phyloP scores from a whole-genome alignment of 2,797 vertebrate species.

The Echeneis naucrates region DNA sequence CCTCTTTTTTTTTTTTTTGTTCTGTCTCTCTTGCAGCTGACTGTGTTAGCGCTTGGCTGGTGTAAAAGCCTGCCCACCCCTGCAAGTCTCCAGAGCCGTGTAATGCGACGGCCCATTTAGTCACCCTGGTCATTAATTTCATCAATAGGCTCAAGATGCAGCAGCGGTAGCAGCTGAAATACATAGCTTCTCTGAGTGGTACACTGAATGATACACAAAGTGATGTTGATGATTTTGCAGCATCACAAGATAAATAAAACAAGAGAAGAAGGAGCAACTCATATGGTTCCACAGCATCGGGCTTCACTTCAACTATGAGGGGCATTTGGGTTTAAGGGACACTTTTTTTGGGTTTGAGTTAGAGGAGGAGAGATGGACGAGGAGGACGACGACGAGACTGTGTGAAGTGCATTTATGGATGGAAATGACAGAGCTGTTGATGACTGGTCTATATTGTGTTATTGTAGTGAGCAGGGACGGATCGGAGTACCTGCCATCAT shows the following conservation, averaged over 20 bases:
- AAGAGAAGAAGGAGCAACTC: constrained; percentile 28
- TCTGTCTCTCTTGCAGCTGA: constrained; percentile 51
- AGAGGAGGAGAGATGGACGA: constrained; percentile 23
- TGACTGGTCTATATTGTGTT: constrained; percentile 68
- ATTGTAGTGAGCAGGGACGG: constrained; percentile 64
- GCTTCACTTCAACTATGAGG: constrained; percentile 24
- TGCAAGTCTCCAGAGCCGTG: constrained; percentile 60
- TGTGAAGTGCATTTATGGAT: constrained; percentile 72
- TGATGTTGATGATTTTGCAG: constrained; percentile 10
- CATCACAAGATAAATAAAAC: constrained; percentile 34
- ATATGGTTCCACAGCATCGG: constrained; percentile 35
- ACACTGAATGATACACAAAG: constrained; percentile 30
- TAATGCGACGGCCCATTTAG: constrained; percentile 73
- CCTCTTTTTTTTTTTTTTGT: constrained; percentile 9
- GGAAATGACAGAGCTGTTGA: constrained; percentile 71
- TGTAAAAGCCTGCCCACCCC: constrained; percentile 61
- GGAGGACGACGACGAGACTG: constrained; percentile 33
- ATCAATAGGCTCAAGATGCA: constrained; percentile 68
- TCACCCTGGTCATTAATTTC: constrained; percentile 73
- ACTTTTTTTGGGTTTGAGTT: constrained; percentile 56
- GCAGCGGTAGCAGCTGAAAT: constrained; percentile 42
- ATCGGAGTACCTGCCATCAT: constrained; percentile 73
- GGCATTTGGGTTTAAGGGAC: constrained; percentile 45
- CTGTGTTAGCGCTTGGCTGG: constrained; percentile 52
- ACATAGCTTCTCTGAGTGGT: constrained; percentile 41